Conservation (phyloP, 2,113 vertebrate genomes). For the Oreochromis aureus region DNA sequence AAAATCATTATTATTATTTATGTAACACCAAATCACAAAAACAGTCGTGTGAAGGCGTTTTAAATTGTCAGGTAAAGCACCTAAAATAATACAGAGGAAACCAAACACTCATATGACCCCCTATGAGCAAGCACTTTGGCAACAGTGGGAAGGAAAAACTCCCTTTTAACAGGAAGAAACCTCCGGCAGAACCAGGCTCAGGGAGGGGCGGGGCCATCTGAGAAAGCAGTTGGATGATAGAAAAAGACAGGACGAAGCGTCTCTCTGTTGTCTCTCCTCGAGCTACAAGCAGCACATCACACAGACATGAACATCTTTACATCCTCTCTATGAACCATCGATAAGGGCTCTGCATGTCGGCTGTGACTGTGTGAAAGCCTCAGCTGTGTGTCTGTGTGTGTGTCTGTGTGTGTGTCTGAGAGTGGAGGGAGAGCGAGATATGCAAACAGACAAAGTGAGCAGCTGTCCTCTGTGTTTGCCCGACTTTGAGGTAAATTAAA, state of each 20-base stretch:
- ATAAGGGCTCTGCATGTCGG: background rate
- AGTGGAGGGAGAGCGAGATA: background rate
- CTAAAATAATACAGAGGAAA: background rate
- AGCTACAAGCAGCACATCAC: background rate
- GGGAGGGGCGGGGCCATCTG: background rate
- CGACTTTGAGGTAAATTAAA: background rate
- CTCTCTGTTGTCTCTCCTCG: background rate
- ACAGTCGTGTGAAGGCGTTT: background rate
- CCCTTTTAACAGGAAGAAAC: too few relatives aligned
- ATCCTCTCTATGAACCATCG: background rate
- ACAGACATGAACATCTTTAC: background rate
- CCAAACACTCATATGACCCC: background rate
- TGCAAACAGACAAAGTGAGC: background rate
- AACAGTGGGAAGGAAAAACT: too few relatives aligned
- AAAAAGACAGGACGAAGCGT: background rate
- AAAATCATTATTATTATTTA: background rate
- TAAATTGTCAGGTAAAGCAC: background rate
- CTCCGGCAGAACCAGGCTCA: background rate
- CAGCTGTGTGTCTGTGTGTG: background rate
- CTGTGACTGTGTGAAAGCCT: background rate
- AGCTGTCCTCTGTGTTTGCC: background rate
- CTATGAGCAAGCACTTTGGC: background rate
- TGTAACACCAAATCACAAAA: background rate
- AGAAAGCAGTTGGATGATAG: background rate
- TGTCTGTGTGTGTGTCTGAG: accelerated